Base-by-base conservation (phyloP, 2,113 vertebrate genomes). In the Caloenas nicobarica region DNA sequence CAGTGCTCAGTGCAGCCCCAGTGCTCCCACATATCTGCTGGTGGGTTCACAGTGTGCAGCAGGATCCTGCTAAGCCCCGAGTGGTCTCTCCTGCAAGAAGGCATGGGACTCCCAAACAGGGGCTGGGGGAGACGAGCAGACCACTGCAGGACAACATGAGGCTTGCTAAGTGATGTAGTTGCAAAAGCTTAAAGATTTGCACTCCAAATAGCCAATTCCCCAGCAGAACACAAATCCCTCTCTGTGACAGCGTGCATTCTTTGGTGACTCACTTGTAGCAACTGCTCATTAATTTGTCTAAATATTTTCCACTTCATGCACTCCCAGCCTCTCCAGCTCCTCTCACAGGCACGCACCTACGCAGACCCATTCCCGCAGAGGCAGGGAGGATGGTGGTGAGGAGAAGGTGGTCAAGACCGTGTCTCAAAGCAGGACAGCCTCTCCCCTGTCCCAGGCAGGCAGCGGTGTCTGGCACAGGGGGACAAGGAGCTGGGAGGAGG, bases 231-330 rank as follows among this genome's bases (percentile, higher is more conserved):
- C 16, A 93, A 46, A 95, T 76, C 68, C 38, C 34, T 56, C 10
- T 31, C 64, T 57, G 29, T n/a, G 46, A 62, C 1, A 86, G 54
- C 5, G 2, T 46, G 34, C 48, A 38, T 68, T 60, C 38, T 78
- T 68, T 19, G 44, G 33, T 94, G 79, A 94, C 60, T 90, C 71
- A 62, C 33, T 66, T 70, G 21, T 28, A 78, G 38, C 16, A 80
- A 71, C 26, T 56, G 42, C 57, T 95, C 26, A 78, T 94, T 81
- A 77, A 31, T 83, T 94, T 81, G n/a, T 86, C 60, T 77, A 84
- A 90, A 26, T 78, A 81, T 88, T 96, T 94, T 42, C 34, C 46
- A 36, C 36, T 86, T 88, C 36, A 22, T 71, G 51, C 66, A 53
- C 10, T 61, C 48, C n/a, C 21, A 60, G 25, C 48, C 23, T 82